Percentiles rank a stretch among this genome's conserved stretches.
These are phyloP conservation scores for Phortica variegata DNA, from an alignment of 1,140 invertebrate genomes.

Conservation along the genomic window DNA sequence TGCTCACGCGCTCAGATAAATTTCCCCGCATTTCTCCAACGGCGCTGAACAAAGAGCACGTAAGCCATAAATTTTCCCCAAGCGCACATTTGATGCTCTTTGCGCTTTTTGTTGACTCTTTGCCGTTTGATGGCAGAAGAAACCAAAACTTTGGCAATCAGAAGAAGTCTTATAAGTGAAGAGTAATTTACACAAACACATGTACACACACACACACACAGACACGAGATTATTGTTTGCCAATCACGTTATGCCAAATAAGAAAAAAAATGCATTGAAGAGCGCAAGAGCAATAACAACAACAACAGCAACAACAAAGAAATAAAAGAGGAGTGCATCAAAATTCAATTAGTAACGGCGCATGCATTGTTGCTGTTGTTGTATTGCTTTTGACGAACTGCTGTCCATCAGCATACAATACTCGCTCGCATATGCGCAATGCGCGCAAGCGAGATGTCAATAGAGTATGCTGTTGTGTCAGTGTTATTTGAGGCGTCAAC, in stretches of 20 bases:
- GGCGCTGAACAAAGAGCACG: too few relatives aligned
- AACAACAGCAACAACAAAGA: slow-evolving; percentile 27
- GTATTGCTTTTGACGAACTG: slow-evolving; percentile 43
- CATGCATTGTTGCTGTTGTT: background rate
- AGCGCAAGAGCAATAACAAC: slow-evolving; percentile 12
- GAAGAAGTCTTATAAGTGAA: slow-evolving; percentile 6
- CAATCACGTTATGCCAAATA: slow-evolving; percentile 17
- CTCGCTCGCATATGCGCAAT: slow-evolving; percentile 7
- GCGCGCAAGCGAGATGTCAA: slow-evolving; percentile 31
- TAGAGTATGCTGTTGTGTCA: slow-evolving; percentile 27
- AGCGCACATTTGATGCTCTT: too few relatives aligned
- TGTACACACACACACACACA: slow-evolving; percentile 8
- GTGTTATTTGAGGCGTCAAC: slow-evolving; percentile 41
- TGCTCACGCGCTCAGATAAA: too few relatives aligned
- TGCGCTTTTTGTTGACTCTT: too few relatives aligned
- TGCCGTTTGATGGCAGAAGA: too few relatives aligned
- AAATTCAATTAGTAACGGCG: slow-evolving; percentile 52
- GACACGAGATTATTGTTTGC: slow-evolving; percentile 46
- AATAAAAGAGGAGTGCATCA: slow-evolving; percentile 15
- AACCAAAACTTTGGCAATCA: slow-evolving; percentile 19
- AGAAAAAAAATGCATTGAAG: background rate
- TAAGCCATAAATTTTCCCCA: too few relatives aligned
- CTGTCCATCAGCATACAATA: slow-evolving; percentile 38
- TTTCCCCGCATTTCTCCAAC: too few relatives aligned
- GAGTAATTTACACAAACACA: background rate